Evolutionary conservation across 2,888 invertebrate genomes (phyloP).

Genomic region (Chalcis sispes): DNA sequence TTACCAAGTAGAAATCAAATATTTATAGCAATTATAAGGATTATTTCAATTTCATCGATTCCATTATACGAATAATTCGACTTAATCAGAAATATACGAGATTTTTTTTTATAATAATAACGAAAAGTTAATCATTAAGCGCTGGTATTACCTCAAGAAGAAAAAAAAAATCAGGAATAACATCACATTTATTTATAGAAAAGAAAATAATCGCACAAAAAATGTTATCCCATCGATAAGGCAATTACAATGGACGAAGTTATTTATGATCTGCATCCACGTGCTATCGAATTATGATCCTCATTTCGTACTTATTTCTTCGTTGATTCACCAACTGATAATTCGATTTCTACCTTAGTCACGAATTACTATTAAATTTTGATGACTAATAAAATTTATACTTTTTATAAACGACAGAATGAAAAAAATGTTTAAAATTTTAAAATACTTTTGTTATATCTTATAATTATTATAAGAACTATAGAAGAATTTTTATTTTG

Average conservation of each 20-base stretch:
- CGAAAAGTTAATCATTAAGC: too few species aligned
- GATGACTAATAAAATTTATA: background rate
- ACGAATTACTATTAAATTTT: background rate
- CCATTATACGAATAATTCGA: too few species aligned
- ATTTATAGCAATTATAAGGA: too few species aligned
- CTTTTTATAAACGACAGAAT: background rate
- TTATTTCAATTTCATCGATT: too few species aligned
- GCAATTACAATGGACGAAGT: conserved; percentile 23
- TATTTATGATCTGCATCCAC: conserved; percentile 18
- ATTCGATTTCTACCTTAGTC: background rate
- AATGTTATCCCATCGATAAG: conserved; percentile 18
- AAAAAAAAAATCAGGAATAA: background rate
- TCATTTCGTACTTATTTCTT: conserved; percentile 29
- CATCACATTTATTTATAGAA: conserved; percentile 35
- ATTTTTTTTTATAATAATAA: too few species aligned
- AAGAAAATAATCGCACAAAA: conserved; percentile 5
- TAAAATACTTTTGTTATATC: too few species aligned
- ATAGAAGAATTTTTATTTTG: too few species aligned
- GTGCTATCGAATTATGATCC: conserved; percentile 22
- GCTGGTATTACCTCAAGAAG: background rate
- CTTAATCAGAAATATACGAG: conserved; percentile 14
- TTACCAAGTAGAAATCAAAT: too few species aligned
- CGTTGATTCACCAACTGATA: conserved; percentile 18
- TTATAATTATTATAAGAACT: too few species aligned
- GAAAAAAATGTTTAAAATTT: too few species aligned